Percentiles rank a stretch among this genome's conserved stretches.
Evolutionary conservation across 2,888 invertebrate species (phyloP).

Genomic region (Scelioninae gen. 1): DNA sequence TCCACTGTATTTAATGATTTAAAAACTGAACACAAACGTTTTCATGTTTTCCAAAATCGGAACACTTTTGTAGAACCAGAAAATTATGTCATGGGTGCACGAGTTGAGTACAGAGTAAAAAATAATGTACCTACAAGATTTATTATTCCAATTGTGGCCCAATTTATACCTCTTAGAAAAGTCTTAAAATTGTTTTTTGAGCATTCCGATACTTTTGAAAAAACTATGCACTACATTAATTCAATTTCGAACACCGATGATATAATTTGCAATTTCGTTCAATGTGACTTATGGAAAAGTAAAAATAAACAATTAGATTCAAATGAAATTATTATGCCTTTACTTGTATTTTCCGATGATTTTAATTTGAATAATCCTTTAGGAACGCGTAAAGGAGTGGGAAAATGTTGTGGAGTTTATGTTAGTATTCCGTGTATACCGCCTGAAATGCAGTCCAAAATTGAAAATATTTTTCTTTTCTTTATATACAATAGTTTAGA

Average conservation of each 20-base stretch:
- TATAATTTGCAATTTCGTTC: conserved; percentile 19
- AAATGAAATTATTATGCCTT: no score
- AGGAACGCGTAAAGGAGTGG: no score
- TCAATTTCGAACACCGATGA: conserved; percentile 11
- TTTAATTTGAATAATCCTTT: no score
- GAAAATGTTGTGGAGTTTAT: no score
- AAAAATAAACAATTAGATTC: no score
- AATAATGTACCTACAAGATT: conserved; percentile 38
- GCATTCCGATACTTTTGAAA: conserved; percentile 39
- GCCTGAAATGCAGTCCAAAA: no score
- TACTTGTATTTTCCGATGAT: no score
- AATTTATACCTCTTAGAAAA: conserved; percentile 62
- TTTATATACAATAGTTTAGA: no score
- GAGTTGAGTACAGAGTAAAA: conserved; percentile 49
- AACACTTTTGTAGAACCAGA: conserved; percentile 57
- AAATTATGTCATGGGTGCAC: conserved; percentile 45
- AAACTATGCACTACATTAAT: conserved; percentile 55
- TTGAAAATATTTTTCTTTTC: no score
- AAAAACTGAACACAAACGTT: conserved; percentile 44
- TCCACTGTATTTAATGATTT: conserved; percentile 20
- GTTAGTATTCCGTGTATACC: no score
- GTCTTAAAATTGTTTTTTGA: conserved; percentile 63
- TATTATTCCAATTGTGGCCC: conserved; percentile 45
- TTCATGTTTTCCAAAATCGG: conserved; percentile 43
- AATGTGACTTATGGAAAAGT: no score